Percentiles rank a stretch among this genome's conserved stretches.
These are phyloP conservation scores for Setophaga coronata DNA, from an alignment of 2,113 vertebrate species.

Conservation along the genomic window DNA sequence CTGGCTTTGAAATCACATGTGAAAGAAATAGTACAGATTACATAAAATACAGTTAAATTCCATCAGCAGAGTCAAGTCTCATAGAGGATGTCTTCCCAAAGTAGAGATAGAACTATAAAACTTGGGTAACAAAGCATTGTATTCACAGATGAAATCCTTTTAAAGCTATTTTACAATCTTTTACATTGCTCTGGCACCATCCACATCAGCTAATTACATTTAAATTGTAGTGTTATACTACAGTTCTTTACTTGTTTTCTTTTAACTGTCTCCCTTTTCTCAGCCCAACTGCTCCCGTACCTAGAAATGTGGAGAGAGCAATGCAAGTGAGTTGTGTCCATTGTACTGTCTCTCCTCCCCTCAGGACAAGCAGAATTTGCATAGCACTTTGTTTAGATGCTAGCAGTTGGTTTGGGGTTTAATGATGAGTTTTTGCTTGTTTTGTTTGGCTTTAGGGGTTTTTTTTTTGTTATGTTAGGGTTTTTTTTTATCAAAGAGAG, in stretches of 20 bases:
- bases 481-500: not conserved
- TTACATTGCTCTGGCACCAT: not conserved
- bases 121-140: not conserved
- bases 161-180: not conserved
- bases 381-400: not conserved
- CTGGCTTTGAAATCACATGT: not conserved
- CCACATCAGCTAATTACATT: not conserved
- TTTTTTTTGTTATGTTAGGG: not conserved
- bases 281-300: not conserved
- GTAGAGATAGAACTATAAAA: not conserved
- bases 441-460: not conserved
- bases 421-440: not conserved
- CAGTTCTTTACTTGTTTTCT: not conserved
- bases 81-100: not conserved
- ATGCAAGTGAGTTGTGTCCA: not conserved
- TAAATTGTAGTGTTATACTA: not conserved
- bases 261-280: not conserved
- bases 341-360: not conserved
- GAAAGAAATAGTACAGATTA: not conserved
- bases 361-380: not conserved
- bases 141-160: not conserved
- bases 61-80: not conserved
- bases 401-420: not conserved
- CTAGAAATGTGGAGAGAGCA: not conserved
- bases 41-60: not conserved